These are phyloP conservation scores for Elaphurus davidianus DNA, from an alignment of 2,113 vertebrate species.

Conservation along the genomic window DNA sequence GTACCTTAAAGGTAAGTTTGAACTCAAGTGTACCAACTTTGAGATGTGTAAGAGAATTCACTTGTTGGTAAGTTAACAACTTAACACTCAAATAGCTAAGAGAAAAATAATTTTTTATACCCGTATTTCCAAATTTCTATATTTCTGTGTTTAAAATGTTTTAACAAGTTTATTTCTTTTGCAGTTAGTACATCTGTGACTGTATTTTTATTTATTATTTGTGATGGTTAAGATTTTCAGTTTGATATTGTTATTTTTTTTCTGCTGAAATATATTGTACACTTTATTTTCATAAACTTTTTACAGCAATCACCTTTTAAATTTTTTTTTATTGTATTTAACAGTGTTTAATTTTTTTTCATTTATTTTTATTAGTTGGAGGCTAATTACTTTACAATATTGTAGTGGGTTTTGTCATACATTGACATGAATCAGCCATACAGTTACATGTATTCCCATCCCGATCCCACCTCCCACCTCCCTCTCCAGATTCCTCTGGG, in stretches of 20 bases:
- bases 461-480: too few species aligned
- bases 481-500: too few species aligned
- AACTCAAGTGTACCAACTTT: neutral
- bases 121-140: neutral
- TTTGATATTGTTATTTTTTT: neutral
- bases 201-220: neutral
- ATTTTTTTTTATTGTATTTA: too few species aligned
- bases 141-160: neutral
- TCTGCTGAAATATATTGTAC: too few species aligned
- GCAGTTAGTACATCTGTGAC: neutral
- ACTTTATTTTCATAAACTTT: too few species aligned
- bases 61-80: neutral
- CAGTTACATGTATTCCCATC: too few species aligned
- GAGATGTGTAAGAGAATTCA: neutral
- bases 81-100: neutral
- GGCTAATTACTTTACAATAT: too few species aligned
- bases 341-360: too few species aligned
- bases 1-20: neutral
- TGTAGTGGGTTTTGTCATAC: too few species aligned
- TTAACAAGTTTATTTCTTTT: neutral
- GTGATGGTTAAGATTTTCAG: neutral
- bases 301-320: too few species aligned
- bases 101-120: neutral
- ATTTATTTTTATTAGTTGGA: too few species aligned
- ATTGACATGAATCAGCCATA: too few species aligned